These are phyloP conservation scores for Tridacna gigas DNA, from an alignment of 2,888 invertebrate genomes.

Conservation along the genomic window DNA sequence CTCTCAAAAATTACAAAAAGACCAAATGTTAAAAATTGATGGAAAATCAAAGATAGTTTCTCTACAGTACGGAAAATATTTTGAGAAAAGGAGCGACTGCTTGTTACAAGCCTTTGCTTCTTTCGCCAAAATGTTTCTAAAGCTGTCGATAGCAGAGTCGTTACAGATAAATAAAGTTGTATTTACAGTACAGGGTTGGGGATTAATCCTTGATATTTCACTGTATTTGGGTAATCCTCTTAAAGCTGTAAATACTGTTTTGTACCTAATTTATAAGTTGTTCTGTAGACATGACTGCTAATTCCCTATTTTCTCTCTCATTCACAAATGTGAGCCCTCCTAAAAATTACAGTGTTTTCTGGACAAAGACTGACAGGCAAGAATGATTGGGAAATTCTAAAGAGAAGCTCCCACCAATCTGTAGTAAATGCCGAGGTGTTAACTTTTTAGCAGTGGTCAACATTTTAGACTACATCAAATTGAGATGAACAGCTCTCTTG, in stretches of 20 bases:
- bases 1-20: too few species aligned
- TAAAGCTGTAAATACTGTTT: slow-evolving; percentile 21
- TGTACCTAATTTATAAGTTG: slow-evolving; percentile 11
- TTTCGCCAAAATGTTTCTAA: background rate
- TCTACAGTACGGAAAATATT: background rate
- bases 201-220: background rate
- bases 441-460: too few species aligned
- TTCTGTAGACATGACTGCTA: background rate
- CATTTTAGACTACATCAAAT: too few species aligned
- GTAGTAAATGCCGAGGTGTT: too few species aligned
- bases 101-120: background rate
- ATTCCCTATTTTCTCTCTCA: background rate
- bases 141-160: background rate
- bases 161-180: background rate
- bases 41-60: too few species aligned
- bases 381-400: too few species aligned
- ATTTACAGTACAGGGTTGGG: background rate
- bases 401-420: too few species aligned
- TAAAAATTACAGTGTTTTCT: too few species aligned
- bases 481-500: too few species aligned
- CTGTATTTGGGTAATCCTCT: slow-evolving; percentile 19
- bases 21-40: too few species aligned
- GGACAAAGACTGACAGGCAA: too few species aligned
- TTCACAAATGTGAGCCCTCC: background rate
- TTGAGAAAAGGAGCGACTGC: background rate